These are phyloP conservation scores for Chloebia gouldiae DNA, from an alignment of 2,113 vertebrate genomes.

Conservation along the genomic window DNA sequence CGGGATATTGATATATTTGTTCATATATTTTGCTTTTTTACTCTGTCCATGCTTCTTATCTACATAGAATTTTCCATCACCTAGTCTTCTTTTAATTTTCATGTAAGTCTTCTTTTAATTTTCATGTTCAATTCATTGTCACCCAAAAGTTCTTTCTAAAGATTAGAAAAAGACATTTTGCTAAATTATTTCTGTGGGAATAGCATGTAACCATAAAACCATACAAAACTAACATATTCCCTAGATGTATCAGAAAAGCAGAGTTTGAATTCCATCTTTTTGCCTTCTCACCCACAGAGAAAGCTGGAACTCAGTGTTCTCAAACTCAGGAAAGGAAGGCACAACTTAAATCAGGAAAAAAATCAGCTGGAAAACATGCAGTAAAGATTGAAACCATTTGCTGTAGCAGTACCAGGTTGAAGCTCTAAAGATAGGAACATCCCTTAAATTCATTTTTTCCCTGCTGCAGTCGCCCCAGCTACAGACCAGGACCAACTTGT, in stretches of 20 bases:
- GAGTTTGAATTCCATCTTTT: not conserved
- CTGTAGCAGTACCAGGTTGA: not conserved
- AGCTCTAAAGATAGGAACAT: not conserved
- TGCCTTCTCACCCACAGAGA: not conserved
- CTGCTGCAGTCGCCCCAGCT: not conserved
- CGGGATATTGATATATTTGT: not conserved
- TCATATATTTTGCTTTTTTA: not conserved
- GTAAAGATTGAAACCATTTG: not conserved
- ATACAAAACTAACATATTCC: not conserved
- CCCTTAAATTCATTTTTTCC: not conserved
- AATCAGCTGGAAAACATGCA: not conserved
- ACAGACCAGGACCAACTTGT: not conserved
- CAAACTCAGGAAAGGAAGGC: not conserved
- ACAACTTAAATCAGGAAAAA: not conserved
- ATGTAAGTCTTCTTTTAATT: not conserved
- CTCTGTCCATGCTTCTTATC: not conserved
- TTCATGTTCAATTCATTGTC: not conserved
- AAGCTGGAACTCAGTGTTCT: not conserved
- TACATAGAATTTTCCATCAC: not conserved
- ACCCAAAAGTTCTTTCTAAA: not conserved
- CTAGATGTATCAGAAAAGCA: not conserved
- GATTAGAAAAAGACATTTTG: not conserved
- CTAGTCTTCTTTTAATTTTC: not conserved
- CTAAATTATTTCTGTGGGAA: not conserved
- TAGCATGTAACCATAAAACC: not conserved